Conservation (phyloP, 1,140 invertebrate species). For the Mesaphorura yosii region DNA sequence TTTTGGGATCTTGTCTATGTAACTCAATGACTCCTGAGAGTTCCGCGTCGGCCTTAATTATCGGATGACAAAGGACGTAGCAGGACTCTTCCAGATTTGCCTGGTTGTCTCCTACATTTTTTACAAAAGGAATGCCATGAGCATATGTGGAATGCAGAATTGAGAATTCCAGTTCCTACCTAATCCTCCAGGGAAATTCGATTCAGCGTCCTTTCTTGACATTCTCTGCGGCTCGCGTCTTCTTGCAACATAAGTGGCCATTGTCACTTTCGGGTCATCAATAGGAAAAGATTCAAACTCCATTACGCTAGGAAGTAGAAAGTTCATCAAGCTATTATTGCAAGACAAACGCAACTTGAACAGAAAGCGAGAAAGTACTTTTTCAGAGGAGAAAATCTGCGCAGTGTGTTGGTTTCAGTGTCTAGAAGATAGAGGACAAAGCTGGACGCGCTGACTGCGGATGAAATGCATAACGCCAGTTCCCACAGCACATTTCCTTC, state of each 20-base stretch:
- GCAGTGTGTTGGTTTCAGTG: background rate
- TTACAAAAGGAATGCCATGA: background rate
- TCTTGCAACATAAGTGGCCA: constrained; percentile 42
- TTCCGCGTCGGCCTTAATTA: constrained; percentile 45
- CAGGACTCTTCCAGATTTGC: constrained; percentile 30
- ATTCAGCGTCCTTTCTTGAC: constrained; percentile 36
- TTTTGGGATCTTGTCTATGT: constrained; percentile 35
- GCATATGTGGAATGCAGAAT: background rate
- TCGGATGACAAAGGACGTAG: constrained; percentile 44
- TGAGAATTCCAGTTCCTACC: constrained; percentile 31
- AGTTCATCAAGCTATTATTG: too few relatives aligned
- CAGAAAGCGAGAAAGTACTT: background rate
- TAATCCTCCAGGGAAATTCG: constrained; percentile 40
- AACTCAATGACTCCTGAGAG: constrained; percentile 45
- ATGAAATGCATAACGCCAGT: constrained; percentile 47
- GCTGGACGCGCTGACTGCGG: constrained; percentile 43
- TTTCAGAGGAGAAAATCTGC: constrained; percentile 5
- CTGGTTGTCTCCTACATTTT: constrained; percentile 9
- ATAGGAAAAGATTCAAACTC: background rate
- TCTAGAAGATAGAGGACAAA: constrained; percentile 15
- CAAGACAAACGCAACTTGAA: too few relatives aligned
- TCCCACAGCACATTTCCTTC: constrained; percentile 44
- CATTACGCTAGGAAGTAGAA: background rate
- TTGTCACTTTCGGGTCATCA: constrained; percentile 26
- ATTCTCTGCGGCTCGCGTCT: constrained; percentile 39